Conservation (phyloP, 2,888 invertebrate species). For the Drosophila fungiperda region DNA sequence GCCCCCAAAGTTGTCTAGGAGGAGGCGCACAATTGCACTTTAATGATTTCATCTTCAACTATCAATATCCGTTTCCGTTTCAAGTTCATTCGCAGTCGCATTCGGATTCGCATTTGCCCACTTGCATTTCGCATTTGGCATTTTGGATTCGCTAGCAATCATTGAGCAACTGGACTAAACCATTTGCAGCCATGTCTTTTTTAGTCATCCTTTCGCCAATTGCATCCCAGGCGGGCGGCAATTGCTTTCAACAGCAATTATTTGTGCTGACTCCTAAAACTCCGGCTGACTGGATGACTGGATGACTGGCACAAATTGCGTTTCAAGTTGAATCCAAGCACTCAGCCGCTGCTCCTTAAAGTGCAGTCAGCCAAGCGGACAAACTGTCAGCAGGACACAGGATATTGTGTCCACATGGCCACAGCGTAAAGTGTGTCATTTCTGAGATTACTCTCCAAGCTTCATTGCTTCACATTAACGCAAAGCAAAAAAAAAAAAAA, state of each 20-base stretch:
- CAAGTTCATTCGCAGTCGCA: slow-evolving; percentile 65
- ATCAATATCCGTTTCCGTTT: slow-evolving; percentile 83
- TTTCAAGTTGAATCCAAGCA: slow-evolving; percentile 70
- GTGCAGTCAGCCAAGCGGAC: slow-evolving; percentile 57
- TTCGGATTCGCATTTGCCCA: slow-evolving; percentile 42
- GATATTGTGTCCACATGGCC: slow-evolving; percentile 72
- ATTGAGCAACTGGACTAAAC: slow-evolving; percentile 19
- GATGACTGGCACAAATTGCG: slow-evolving; percentile 61
- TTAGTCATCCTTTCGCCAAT: slow-evolving; percentile 44
- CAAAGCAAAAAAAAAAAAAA: background rate
- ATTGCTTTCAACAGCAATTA: slow-evolving; percentile 80
- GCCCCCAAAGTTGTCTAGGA: slow-evolving; percentile 16
- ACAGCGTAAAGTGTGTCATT: slow-evolving; percentile 69
- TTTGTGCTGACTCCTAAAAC: slow-evolving; percentile 61
- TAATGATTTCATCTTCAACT: slow-evolving; percentile 81
- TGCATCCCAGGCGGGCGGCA: slow-evolving; percentile 52
- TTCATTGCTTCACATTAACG: slow-evolving; percentile 46
- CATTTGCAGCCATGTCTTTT: slow-evolving; percentile 51
- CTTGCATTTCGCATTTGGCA: slow-evolving; percentile 11
- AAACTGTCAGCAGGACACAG: slow-evolving; percentile 59
- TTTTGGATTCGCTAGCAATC: slow-evolving; percentile 32
- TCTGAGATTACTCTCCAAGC: slow-evolving; percentile 41
- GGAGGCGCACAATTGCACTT: slow-evolving; percentile 71
- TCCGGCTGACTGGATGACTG: background rate
- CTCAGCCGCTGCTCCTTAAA: slow-evolving; percentile 66